Evolutionary conservation across 2,113 vertebrate genomes (phyloP), one percentile per base, ranked within the genome.

Genomic region (Etheostoma spectabile): DNA sequence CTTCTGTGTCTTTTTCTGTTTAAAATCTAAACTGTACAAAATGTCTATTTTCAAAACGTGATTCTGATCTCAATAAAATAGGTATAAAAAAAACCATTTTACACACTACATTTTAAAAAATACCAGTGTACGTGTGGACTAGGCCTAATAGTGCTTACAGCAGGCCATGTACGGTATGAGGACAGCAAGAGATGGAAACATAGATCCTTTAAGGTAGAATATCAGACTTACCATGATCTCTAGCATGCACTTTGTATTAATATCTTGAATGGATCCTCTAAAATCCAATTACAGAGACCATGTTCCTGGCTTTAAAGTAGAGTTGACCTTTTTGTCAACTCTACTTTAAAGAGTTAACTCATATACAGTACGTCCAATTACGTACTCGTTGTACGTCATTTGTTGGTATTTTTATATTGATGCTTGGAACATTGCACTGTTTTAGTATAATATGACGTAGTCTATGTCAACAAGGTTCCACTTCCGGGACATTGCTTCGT

Each of bases 271-370:
- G 74, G 75, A 89, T 87, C 88, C 74, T 65, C 48, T 87, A 60
- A n/a, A 90, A 93, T 92, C 92, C 88, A 92, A 92, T 93, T 92
- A 93, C 57, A 82, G 59, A 81, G 64, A 76, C 69, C 82, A 90
- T 70, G 38, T 57, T 75, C 67, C 30, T 56, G 61, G 22, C 35
- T 30, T 30, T 30, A 30, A 30, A 30, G 30, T 30, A 30, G 30
- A 4, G 30, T 30, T 27, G n/a, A 67, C 1, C n/a, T 8, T 48
- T 48, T 14, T 15, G 6, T 75, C 53, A 45, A 4, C 51, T 57
- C 48, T 52, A 35, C 56, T 56, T 57, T 5, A 16, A 21, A 59
- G 22, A 56, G 42, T 61, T 1, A 57, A 22, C 38, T 57, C 14
- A 1, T 59, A 35, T 8, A 64, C 45, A n/a, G 3, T 8, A 64